Base-by-base conservation (phyloP, 1,140 invertebrate genomes). In the Zaprionus vittiger region DNA sequence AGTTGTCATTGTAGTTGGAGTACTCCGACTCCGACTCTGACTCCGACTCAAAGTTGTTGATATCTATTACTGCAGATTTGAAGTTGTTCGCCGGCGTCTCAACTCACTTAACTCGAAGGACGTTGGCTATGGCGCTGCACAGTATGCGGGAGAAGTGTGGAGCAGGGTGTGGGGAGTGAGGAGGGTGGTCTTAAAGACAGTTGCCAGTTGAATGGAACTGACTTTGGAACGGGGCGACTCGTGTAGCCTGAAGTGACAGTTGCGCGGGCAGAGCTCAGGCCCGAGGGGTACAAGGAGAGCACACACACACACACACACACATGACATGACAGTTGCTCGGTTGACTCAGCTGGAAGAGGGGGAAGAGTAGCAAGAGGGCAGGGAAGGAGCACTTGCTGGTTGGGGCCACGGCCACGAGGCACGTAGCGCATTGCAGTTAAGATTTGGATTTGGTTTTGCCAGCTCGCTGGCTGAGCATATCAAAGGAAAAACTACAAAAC, bases 371-470 rank as follows among this genome's bases (percentile, higher is more conserved):
- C 5, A 17, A 34, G 31, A 1, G 12, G n/a, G 12, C 47, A 17
- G 4, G 20, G 20, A 7, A 9, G 5, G 15, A 15, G 5, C 38
- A n/a, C 38, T n/a, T 14, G n/a, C 49, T 54, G 49, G 47, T 37
- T 59, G 31, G 56, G 31, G 31, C 56, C 61, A 63, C 44, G 71
- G 76, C 80, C 80, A 83, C 41, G 24, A 79, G 84, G 84, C 84
- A 87, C 84, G 84, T 87, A 89, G 84, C 81, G 83, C 78, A 84
- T 80, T 89, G 84, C 84, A 89, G 84, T 87, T 87, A 87, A 84
- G 84, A 87, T 83, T 87, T 89, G 81, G 84, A 87, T 87, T 87
- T 83, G 77, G 80, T 87, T 87, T 73, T 77, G 70, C 70, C 70
- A 72, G 59, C 52, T 77, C 68, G 68, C 68, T 73, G 56, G 69